Evolutionary conservation across 2,113 vertebrate genomes (phyloP).

Genomic region (Coregonus clupeaformis): DNA sequence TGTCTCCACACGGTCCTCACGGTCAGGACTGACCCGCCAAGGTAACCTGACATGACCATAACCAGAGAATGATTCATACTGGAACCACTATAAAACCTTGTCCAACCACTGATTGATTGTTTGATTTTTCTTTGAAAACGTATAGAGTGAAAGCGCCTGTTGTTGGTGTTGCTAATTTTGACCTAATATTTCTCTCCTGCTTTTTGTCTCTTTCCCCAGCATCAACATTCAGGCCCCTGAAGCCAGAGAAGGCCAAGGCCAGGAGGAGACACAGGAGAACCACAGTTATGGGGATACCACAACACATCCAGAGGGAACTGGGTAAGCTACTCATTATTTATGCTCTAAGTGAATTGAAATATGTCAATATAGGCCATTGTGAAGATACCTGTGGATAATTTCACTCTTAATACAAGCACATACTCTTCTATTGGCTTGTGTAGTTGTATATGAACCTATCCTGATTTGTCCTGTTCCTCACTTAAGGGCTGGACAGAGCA

Average conservation of each 20-base stretch:
- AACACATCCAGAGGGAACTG: conserved; percentile 89
- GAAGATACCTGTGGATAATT: not conserved
- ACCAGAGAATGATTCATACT: not conserved
- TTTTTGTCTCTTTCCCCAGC: conserved; percentile 46
- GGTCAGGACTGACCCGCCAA: conserved; percentile 76
- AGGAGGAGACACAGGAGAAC: conserved; percentile 79
- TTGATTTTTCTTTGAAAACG: not conserved
- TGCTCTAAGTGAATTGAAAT: not conserved
- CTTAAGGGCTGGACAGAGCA: conserved; percentile 69
- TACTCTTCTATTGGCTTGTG: too few relatives aligned
- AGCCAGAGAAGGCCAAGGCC: conserved; percentile 61
- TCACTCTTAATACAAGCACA: not conserved
- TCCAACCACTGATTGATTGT: not conserved
- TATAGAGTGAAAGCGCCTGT: not conserved
- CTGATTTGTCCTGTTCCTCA: conserved; percentile 11
- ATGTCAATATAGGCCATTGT: not conserved
- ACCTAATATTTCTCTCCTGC: not conserved
- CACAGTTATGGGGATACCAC: conserved; percentile 82
- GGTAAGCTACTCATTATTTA: conserved; percentile 72
- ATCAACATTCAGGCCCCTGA: conserved; percentile 76
- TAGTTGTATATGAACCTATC: conserved; percentile 50
- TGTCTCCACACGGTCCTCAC: conserved; percentile 68
- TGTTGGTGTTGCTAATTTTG: not conserved
- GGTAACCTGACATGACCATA: conserved; percentile 53
- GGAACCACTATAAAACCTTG: not conserved